Evolutionary conservation across 2,113 vertebrate genomes (phyloP), one percentile per base, ranked within the genome.

Genomic region (Limanda limanda): DNA sequence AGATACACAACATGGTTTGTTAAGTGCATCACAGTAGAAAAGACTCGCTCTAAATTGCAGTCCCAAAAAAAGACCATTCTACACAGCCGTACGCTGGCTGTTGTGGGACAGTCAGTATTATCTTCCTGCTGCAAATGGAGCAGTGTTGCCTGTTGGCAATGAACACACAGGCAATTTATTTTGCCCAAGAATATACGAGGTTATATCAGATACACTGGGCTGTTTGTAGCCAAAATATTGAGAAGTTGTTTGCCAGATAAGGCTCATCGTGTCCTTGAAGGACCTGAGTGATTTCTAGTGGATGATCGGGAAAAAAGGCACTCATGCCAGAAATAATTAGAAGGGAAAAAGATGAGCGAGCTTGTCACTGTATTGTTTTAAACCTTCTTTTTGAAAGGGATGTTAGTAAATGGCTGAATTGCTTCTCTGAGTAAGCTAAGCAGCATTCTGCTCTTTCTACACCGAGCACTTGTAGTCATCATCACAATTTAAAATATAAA

Each of bases 241-340:
- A 62, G 64, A 68, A 42, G 0, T 1, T 61, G 56, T 68, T 66
- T 69, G 65, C 52, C 62, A 68, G 45, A 74, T 55, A 3, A 31
- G 27, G 63, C 45, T 72, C 48, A 2, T 55, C 40, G 40, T 51
- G 69, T 74, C 74, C 74, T 81, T 70, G 25, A 75, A 71, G 5
- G 18, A 55, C 72, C 61, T 25, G 21, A 68, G 15, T 76, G 59
- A 80, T 82, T 79, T 71, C 2, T 1, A 23, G 25, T 47, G 64
- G 47, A 64, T 71, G 62, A 74, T 71, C 69, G 66, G 12, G 58
- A 72, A 83, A 66, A 27, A 71, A 59, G 24, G 11, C 68, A 58
- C 56, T 71, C 10, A 11, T 74, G 60, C 35, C 61, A 68, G 40
- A 57, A 80, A 66, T 68, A 71, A 80, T 71, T 71, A 75, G 24